Percentiles rank a stretch among this genome's conserved stretches.
Evolutionary conservation across 2,797 vertebrate species (phyloP).

Genomic region (Apogon talboti): DNA sequence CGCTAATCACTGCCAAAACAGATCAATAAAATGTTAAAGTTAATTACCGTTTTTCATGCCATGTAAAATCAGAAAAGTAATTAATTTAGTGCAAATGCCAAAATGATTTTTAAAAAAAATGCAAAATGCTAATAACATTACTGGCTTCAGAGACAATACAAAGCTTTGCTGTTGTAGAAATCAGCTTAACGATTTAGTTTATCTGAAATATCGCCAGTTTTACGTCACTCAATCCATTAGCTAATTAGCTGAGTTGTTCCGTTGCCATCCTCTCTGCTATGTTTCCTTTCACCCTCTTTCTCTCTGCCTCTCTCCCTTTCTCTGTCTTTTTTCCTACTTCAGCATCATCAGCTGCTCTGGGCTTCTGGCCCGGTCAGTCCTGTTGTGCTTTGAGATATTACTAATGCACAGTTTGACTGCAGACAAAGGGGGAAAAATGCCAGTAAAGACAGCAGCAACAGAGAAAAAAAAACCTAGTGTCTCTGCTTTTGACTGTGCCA

Average conservation of each 20-base stretch:
- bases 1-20: not conserved
- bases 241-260: slow-evolving; percentile 61
- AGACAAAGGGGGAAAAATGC: slow-evolving; percentile 42
- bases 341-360: slow-evolving; percentile 62
- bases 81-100: not conserved
- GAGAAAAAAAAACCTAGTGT: slow-evolving; percentile 19
- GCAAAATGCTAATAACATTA: not conserved
- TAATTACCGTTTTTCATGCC: not conserved
- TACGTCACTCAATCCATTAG: slow-evolving; percentile 63
- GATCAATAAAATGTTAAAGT: not conserved
- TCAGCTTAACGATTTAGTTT: slow-evolving; percentile 36
- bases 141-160: not conserved
- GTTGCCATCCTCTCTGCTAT: slow-evolving; percentile 18
- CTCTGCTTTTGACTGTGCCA: not conserved
- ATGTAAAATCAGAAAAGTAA: not conserved
- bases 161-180: slow-evolving; percentile 3
- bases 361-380: slow-evolving; percentile 66
- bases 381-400: slow-evolving; percentile 72
- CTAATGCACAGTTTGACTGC: slow-evolving; percentile 70
- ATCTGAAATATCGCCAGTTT: slow-evolving; percentile 58
- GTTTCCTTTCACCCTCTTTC: slow-evolving; percentile 30
- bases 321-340: slow-evolving; percentile 52
- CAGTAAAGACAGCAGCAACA: slow-evolving; percentile 35
- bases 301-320: not conserved
- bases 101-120: not conserved